Evolutionary conservation across 2,888 invertebrate species (phyloP).

Genomic region (Drosophila picticornis): DNA sequence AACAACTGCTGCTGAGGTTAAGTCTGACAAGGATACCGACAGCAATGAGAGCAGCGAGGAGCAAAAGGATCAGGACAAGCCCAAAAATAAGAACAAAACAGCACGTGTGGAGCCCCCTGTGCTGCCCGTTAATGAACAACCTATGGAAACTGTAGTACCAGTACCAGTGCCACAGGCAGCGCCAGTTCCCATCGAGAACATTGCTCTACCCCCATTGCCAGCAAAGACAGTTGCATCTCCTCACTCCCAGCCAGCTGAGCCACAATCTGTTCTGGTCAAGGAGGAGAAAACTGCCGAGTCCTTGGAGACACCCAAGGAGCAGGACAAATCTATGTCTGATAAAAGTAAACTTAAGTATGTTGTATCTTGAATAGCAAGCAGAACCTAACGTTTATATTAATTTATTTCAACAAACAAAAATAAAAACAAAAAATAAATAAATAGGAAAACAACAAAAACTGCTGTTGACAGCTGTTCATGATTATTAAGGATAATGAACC

Average conservation of each 20-base stretch:
- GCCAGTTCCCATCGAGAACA: constrained; percentile 22
- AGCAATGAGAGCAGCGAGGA: constrained; percentile 63
- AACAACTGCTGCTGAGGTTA: constrained; percentile 5
- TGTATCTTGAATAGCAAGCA: constrained; percentile 42
- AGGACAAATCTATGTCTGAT: constrained; percentile 5
- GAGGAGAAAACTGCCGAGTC: constrained; percentile 26
- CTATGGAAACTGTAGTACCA: constrained; percentile 6
- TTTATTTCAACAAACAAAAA: constrained; percentile 30
- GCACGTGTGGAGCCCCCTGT: constrained; percentile 12
- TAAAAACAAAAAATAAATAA: constrained; percentile 21
- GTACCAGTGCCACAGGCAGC: not conserved
- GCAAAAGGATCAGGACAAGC: constrained; percentile 38
- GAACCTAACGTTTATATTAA: constrained; percentile 19
- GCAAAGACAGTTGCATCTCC: constrained; percentile 29
- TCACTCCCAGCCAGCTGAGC: not conserved
- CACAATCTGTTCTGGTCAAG: constrained; percentile 5
- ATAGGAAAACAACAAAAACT: not conserved
- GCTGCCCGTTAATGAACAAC: constrained; percentile 13
- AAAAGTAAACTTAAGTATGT: constrained; percentile 61
- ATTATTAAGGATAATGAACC: not conserved
- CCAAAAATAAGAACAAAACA: constrained; percentile 14
- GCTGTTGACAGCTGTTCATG: not conserved
- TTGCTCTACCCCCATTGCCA: constrained; percentile 62
- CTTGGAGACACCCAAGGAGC: constrained; percentile 30
- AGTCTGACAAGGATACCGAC: constrained; percentile 23